Percentiles rank a stretch among this genome's conserved stretches.
Conservation (phyloP, 2,113 vertebrate species). For the Heliornis fulica region DNA sequence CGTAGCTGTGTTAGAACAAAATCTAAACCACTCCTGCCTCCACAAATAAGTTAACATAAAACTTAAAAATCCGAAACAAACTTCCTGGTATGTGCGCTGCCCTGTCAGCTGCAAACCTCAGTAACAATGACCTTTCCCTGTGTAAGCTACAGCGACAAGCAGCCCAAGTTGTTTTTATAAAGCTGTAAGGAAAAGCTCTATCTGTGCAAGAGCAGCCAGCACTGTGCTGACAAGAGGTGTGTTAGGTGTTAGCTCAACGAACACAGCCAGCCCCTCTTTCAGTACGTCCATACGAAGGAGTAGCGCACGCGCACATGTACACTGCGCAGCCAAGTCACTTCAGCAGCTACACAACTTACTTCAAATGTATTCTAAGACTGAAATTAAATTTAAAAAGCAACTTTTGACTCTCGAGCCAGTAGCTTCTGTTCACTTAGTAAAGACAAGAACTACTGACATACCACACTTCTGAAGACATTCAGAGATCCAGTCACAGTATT, state of each 20-base stretch:
- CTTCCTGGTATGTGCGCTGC: not conserved
- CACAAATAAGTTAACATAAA: not conserved
- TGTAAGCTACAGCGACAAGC: not conserved
- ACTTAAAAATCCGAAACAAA: not conserved
- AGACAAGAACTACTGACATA: not conserved
- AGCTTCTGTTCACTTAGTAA: not conserved
- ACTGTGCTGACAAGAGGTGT: not conserved
- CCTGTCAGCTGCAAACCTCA: not conserved
- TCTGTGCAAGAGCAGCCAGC: not conserved
- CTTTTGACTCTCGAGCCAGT: not conserved
- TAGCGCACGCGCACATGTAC: not conserved
- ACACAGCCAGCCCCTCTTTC: not conserved
- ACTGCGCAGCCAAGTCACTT: not conserved
- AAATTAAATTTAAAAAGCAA: not conserved
- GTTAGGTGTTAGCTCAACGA: not conserved
- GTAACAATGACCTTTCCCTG: not conserved
- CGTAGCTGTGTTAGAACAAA: not conserved
- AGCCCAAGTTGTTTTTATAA: not conserved
- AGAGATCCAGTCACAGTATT: not conserved
- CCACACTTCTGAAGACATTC: not conserved
- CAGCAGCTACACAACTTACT: not conserved
- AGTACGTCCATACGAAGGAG: not conserved
- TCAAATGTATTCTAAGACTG: not conserved
- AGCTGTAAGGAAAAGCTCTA: not conserved
- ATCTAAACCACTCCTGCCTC: not conserved